These are phyloP conservation scores for Myiotriccus ornatus DNA, from an alignment of 2,797 vertebrate species.

Conservation along the genomic window DNA sequence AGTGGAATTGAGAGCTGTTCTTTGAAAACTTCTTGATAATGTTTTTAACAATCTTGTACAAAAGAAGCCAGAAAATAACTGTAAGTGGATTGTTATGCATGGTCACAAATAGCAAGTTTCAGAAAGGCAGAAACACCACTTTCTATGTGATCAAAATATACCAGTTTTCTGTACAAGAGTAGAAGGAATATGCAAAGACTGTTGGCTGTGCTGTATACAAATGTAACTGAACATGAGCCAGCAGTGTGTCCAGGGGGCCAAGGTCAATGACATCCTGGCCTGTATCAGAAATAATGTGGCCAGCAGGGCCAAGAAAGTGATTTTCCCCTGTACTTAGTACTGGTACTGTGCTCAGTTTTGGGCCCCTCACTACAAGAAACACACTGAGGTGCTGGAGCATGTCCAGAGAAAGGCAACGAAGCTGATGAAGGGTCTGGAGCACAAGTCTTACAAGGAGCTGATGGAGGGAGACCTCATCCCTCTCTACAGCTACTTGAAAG, in stretches of 20 bases:
- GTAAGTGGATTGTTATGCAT: background rate
- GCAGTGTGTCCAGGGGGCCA: background rate
- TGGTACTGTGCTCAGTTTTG: background rate
- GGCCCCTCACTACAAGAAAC: background rate
- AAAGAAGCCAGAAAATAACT: background rate
- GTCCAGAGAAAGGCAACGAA: background rate
- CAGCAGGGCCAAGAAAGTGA: background rate
- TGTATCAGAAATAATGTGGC: background rate
- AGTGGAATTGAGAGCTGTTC: background rate
- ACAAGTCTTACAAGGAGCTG: fast-evolving
- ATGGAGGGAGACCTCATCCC: background rate
- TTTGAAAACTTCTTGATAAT: background rate
- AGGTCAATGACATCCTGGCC: background rate
- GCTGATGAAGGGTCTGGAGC: background rate
- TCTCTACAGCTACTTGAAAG: background rate
- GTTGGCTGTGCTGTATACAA: background rate
- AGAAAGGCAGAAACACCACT: background rate
- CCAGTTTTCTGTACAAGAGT: background rate
- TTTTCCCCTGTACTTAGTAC: background rate
- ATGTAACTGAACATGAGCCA: background rate
- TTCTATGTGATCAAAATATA: background rate
- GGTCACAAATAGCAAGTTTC: background rate
- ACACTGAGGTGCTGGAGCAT: background rate
- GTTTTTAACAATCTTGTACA: fast-evolving
- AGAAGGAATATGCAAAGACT: background rate